phyloP scores from a whole-genome alignment of 2,888 invertebrate genomes.

The Aethes cnicana region DNA sequence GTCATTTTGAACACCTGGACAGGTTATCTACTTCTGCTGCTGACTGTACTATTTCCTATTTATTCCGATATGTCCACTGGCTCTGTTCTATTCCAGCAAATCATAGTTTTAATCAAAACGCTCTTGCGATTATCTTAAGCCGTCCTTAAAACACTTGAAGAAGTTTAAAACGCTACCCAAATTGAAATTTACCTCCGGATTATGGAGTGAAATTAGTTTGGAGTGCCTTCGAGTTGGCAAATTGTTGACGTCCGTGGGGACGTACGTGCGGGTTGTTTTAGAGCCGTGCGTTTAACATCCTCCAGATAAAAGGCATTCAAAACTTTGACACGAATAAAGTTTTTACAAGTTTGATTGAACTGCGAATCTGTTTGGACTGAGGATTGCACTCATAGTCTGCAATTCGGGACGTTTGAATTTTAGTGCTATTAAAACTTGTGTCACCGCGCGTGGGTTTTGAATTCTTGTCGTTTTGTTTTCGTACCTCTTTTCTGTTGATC shows the following conservation, averaged over 20 bases:
- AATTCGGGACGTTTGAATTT: slow-evolving; percentile 14
- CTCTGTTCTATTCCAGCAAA: too few species aligned
- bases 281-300: slow-evolving; percentile 41
- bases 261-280: slow-evolving; percentile 48
- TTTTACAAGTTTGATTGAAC: slow-evolving; percentile 31
- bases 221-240: slow-evolving; percentile 50
- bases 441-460: background rate
- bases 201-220: slow-evolving; percentile 60
- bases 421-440: slow-evolving; percentile 28
- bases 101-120: background rate
- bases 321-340: slow-evolving; percentile 38
- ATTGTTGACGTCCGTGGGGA: slow-evolving; percentile 45
- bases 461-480: background rate
- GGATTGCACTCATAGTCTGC: slow-evolving; percentile 18
- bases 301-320: slow-evolving; percentile 43
- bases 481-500: background rate
- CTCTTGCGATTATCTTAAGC: background rate
- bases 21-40: too few species aligned
- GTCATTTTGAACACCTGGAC: too few species aligned
- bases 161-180: slow-evolving; percentile 30
- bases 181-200: slow-evolving; percentile 42
- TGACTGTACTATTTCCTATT: too few species aligned
- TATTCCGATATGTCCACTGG: too few species aligned
- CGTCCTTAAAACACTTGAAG: slow-evolving; percentile 16
- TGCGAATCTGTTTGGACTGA: slow-evolving; percentile 22